A percentile compares a stretch with the other conserved stretches of the same genome.
These are phyloP conservation scores for Oenanthe oenanthe DNA, from an alignment of 2,113 vertebrate genomes.

Conservation along the genomic window DNA sequence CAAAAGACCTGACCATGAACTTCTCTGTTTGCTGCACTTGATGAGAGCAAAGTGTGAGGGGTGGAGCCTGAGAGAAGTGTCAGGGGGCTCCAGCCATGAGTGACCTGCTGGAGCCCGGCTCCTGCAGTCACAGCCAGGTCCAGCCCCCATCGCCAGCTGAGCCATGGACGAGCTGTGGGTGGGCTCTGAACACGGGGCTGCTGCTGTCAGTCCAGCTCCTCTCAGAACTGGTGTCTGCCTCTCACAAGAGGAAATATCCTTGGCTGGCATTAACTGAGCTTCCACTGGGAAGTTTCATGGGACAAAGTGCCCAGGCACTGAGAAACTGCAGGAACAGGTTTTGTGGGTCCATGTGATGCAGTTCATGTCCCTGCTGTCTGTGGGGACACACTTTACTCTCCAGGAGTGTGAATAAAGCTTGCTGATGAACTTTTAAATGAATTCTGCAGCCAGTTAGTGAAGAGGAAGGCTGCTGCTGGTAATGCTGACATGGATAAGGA, in stretches of 20 bases:
- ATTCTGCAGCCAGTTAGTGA: background rate
- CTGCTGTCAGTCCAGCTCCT: background rate
- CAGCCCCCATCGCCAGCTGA: rapidly evolving
- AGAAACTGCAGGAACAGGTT: background rate
- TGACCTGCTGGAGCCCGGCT: background rate
- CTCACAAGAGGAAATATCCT: background rate
- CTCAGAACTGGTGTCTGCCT: background rate
- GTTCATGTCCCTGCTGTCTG: background rate
- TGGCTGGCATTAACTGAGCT: background rate
- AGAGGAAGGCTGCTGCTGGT: background rate
- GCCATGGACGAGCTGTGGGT: rapidly evolving
- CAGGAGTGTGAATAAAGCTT: rapidly evolving
- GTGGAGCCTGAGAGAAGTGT: background rate
- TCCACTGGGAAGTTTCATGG: background rate
- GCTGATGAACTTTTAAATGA: background rate
- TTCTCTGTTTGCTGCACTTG: background rate
- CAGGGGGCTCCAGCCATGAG: background rate
- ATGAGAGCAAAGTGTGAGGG: background rate
- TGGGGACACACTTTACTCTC: background rate
- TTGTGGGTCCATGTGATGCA: too few relatives aligned
- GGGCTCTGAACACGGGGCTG: background rate
- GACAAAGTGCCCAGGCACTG: background rate
- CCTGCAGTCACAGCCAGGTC: background rate
- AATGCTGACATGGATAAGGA: background rate
- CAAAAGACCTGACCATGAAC: background rate